phyloP scores from a whole-genome alignment of 1,140 invertebrate species.

The Lysiphlebus fabarum region DNA sequence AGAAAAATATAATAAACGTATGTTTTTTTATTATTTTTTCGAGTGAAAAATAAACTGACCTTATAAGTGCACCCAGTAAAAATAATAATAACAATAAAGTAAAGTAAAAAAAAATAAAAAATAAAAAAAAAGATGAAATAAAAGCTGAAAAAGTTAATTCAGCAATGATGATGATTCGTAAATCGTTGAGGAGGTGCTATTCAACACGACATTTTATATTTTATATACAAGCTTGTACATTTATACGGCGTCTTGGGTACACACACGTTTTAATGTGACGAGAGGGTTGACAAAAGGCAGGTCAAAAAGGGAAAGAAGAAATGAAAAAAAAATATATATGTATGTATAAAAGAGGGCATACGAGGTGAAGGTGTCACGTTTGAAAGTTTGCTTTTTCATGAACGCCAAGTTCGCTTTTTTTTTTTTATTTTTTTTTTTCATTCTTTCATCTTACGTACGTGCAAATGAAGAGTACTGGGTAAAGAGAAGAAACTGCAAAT shows the following conservation, averaged over 20 bases:
- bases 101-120: neutral
- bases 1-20: neutral
- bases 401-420: neutral
- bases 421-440: neutral
- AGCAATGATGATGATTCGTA: slow-evolving; percentile 7
- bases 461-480: no score
- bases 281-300: no score
- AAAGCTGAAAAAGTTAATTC: neutral
- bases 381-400: neutral
- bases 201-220: slow-evolving; percentile 1
- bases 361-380: no score
- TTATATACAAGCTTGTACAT: neutral
- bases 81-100: neutral
- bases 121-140: neutral
- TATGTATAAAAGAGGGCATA: no score
- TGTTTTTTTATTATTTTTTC: neutral
- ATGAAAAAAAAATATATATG: neutral
- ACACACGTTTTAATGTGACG: slow-evolving; percentile 1
- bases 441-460: slow-evolving; percentile 4
- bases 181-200: neutral
- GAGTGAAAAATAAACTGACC: neutral
- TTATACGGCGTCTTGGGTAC: neutral
- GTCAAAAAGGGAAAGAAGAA: neutral
- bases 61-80: neutral
- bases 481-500: slow-evolving; percentile 1